Conservation (phyloP, 2,113 vertebrate species). For the Ctenomys sociabilis region DNA sequence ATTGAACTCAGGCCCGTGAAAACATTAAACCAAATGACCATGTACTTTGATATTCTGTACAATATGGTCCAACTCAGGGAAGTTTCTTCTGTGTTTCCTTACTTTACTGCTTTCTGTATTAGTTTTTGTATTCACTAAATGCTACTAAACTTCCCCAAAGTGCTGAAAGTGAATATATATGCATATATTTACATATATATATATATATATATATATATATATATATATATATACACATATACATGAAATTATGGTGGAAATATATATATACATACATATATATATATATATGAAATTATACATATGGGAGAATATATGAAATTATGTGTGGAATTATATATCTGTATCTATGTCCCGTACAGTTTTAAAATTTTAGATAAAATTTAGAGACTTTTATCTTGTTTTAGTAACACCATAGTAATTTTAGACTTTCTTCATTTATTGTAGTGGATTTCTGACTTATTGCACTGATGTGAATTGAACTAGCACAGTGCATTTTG, state of each 20-base stretch:
- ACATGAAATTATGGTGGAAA: too few relatives aligned
- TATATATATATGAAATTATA: too few relatives aligned
- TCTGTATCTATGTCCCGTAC: neutral
- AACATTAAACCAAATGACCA: neutral
- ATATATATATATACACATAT: neutral
- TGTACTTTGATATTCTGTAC: neutral
- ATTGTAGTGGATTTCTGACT: too few relatives aligned
- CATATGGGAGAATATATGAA: neutral
- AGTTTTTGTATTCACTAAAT: neutral
- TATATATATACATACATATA: too few relatives aligned
- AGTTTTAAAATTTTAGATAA: neutral
- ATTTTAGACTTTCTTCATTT: neutral
- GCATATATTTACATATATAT: neutral
- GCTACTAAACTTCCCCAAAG: neutral
- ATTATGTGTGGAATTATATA: too few relatives aligned
- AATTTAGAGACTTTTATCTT: neutral
- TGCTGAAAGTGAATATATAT: neutral
- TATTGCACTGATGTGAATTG: too few relatives aligned
- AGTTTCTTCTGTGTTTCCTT: neutral
- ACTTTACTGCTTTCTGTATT: neutral
- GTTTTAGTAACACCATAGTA: neutral
- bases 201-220: too few relatives aligned
- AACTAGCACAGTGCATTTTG: too few relatives aligned
- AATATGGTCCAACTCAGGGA: neutral
- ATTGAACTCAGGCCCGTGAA: too few relatives aligned